Base-by-base conservation (phyloP, 2,113 vertebrate species). In the Plestiodon gilberti region DNA sequence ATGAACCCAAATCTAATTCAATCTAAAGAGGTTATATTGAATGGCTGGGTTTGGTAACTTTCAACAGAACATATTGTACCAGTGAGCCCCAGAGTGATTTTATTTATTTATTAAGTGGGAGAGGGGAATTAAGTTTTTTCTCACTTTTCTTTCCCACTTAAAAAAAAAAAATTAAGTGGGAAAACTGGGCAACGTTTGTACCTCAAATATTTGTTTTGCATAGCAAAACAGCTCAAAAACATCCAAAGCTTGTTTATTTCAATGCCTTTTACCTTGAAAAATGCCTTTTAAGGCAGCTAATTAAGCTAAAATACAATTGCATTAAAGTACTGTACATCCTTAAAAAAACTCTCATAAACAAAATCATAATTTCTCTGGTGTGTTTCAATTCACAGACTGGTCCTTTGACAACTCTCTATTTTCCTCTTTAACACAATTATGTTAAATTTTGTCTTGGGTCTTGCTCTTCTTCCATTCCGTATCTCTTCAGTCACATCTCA, bases 11-110 rank as follows among this genome's bases (percentile, higher is more conserved):
- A 38, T 38, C 76, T 67, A 83, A 1, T 17, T 83, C 75, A 69
- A 38, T 70, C 11, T 78, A 73, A 22, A 79, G 43, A n/a, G 30
- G 70, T 83, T 78, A 67, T 33, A 76, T 64, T 69, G 1, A 25
- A 87, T 88, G 89, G 18, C n/a, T 86, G 35, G 40, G 23, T 86
- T 65, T 64, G 28, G 25, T 15, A 76, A 33, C 59, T 85, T 91
- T 89, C 78, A 81, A 70, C 25, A 90, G 76, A 61, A 77, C 15
- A 62, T 48, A 64, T 2, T 79, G 22, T 87, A 62, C 55, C 79
- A 83, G 11, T 83, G 69, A 87, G 57, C 70, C 2, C 14, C 40
- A 86, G 82, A n/a, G n/a, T n/a, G n/a, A n/a, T n/a, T n/a, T n/a
- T n/a, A n/a, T n/a, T n/a, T n/a, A n/a, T n/a, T n/a, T n/a, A n/a